Base-by-base conservation (phyloP, 1,140 invertebrate genomes). In the Camponotus floridanus region DNA sequence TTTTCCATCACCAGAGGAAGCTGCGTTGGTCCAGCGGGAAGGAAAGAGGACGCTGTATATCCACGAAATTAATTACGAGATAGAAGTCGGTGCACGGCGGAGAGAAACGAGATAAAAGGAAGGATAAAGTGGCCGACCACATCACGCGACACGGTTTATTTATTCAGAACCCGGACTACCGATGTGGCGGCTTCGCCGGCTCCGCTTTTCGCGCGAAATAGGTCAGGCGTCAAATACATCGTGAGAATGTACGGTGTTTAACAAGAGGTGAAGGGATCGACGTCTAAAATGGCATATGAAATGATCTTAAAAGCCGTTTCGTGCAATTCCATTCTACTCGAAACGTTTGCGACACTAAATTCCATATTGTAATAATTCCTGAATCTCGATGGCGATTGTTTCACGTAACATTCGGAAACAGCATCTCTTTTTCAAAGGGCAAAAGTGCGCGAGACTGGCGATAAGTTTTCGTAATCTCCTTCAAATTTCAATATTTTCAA, bases 61-160 rank as follows among this genome's bases (percentile, higher is more conserved):
- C 65, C 42, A 48, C 71, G 83, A 89, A 89, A 89, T 89, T 88
- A 88, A 89, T 89, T 88, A 88, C 87, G 84, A 89, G 76, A 78
- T 80, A n/a, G 83, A 31, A 45, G 21, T 8, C 15, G 15, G 15
- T 21, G 33, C 31, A 61, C 36, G 61, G 36, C 70, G 36, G 48
- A 76, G n/a, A 36, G 18, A 51, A 51, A 18, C 21, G 33, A 73
- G 59, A 84, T 70, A 85, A 85, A 88, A 85, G 76, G 76, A 86
- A 76, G 71, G 57, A 70, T 64, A 68, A 71, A 68, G 13, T 83
- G 36, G 78, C 33, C 57, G 42, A 31, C 51, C 71, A 15, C 48
- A 55, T 61, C 55, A 55, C 45, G 67, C 76, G 67, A 80, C 65
- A 71, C 48, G 65, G 36, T 85, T 89, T 90, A 87, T 87, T 89